These are phyloP conservation scores for Eupithecia exiguata DNA, from an alignment of 2,888 invertebrate species.

Conservation along the genomic window DNA sequence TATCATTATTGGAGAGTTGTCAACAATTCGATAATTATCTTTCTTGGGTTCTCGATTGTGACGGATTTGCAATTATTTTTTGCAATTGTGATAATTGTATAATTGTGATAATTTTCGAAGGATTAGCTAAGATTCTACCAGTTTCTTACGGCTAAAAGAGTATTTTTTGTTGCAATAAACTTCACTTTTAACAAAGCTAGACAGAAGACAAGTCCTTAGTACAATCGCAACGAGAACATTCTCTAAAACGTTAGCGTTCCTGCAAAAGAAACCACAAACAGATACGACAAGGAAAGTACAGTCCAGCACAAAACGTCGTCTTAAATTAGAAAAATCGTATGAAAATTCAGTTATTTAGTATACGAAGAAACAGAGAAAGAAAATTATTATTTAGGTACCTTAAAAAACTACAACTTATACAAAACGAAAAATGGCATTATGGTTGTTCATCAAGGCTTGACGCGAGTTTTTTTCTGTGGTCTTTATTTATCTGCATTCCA, in stretches of 20 bases:
- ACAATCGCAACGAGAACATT: background rate
- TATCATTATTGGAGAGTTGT: background rate
- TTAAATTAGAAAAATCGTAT: background rate
- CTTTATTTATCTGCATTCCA: too few relatives aligned
- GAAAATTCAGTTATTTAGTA: too few relatives aligned
- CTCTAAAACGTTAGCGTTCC: background rate
- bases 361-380: too few relatives aligned
- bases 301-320: background rate
- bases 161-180: background rate
- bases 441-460: too few relatives aligned
- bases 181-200: background rate
- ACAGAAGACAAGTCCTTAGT: background rate
- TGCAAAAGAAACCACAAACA: constrained; percentile 13
- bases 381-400: too few relatives aligned
- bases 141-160: too few relatives aligned
- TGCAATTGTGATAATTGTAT: background rate
- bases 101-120: background rate
- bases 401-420: too few relatives aligned
- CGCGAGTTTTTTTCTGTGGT: too few relatives aligned
- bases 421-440: too few relatives aligned
- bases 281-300: constrained; percentile 9
- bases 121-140: background rate
- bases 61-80: background rate
- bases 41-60: background rate
- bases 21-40: constrained; percentile 4